These are phyloP conservation scores for Labrus mixtus DNA, from an alignment of 2,113 vertebrate genomes.

Conservation along the genomic window DNA sequence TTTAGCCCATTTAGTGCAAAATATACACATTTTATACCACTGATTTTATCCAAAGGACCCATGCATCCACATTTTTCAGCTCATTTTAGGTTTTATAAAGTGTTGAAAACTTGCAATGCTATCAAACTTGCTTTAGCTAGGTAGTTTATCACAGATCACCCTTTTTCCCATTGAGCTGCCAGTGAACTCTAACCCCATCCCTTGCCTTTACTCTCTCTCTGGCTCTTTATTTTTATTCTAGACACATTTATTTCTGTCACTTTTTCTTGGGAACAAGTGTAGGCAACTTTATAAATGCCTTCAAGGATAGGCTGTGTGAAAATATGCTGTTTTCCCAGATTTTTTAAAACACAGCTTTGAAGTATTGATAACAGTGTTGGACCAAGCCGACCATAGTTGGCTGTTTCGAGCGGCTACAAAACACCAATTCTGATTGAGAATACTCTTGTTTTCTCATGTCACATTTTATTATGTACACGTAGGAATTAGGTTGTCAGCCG, in stretches of 20 bases:
- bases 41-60: constrained; percentile 8
- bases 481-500: background rate
- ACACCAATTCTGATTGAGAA: background rate
- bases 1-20: constrained; percentile 25
- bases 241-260: background rate
- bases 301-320: background rate
- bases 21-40: constrained; percentile 21
- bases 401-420: background rate
- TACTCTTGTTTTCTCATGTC: constrained; percentile 2
- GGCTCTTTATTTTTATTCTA: too few relatives aligned
- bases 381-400: background rate
- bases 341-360: too few relatives aligned
- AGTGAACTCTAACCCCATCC: too few relatives aligned
- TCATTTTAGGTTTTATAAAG: background rate
- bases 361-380: background rate
- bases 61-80: background rate
- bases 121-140: background rate
- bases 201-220: background rate
- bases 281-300: background rate
- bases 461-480: background rate
- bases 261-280: too few relatives aligned
- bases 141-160: too few relatives aligned
- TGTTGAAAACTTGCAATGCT: background rate
- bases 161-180: too few relatives aligned
- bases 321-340: too few relatives aligned